Evolutionary conservation across 2,888 invertebrate genomes (phyloP), one percentile per base, ranked within the genome.

Genomic region (Drosophila flavopinicola): DNA sequence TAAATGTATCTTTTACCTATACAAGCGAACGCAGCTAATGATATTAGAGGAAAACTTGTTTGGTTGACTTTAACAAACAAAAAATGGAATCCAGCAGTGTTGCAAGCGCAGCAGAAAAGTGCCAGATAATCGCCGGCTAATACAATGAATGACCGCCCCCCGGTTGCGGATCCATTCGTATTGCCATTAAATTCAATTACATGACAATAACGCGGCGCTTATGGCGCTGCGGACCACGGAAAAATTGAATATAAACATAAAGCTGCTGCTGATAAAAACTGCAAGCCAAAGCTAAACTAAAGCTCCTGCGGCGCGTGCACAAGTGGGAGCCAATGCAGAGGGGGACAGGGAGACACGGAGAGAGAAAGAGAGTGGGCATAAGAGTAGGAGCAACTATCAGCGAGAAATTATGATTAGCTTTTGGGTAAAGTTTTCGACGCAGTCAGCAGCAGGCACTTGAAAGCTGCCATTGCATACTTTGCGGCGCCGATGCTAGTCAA

Each of bases 111-210:
- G 72, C 87, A 74, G 30, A 77, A 80, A 80, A 74, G 71, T 76
- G 65, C 47, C 80, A 65, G 75, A 84, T 86, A 86, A 84, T 78
- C 87, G 73, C 64, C 27, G 65, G 71, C 85, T 77, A 80, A 80
- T 73, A 80, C 85, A 80, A 77, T 77, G 77, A 67, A 68, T 66
- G 78, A 75, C 63, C 72, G 69, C 66, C 79, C 68, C 68, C 66
- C 68, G 78, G 75, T 66, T 78, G 78, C 68, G 68, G 73, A 68
- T 79, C 78, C 78, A 75, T 70, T 76, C 57, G 71, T 56, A 73
- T 78, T 71, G 78, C 79, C 74, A 79, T 85, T 87, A 85, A 75
- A 87, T 85, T 85, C 85, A 87, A 85, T 85, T 85, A 85, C 84
- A 83, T 61, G 74, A 78, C 86, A 85, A 85, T 87, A 87, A 84